Base-by-base conservation (phyloP, 2,797 vertebrate species). In the Pterois miles region DNA sequence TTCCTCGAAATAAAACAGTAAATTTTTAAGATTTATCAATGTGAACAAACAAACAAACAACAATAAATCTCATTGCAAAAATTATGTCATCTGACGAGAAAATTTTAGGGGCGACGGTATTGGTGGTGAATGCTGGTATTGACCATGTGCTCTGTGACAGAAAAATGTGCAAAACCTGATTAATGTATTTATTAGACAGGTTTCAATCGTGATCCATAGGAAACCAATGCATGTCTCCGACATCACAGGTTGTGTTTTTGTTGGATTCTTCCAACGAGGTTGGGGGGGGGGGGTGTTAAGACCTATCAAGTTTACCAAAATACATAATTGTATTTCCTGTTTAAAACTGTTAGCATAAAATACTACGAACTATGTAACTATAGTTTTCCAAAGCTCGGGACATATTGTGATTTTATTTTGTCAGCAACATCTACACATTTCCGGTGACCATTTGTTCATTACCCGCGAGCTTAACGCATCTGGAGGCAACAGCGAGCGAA, bases 181-280 rank as follows among this genome's bases (percentile, higher is more conserved):
- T 8, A 36, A 16, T 23, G 3, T 57, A 18, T 70, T 36, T 20
- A 8, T 66, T 16, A 67, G 33, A 70, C 76, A 65, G 33, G 16
- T 52, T 59, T 48, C 16, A 23, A 36, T n/a, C n/a, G n/a, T n/a
- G 13, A 22, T 79, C 2, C 18, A 29, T 29, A 73, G 29, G 62
- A 71, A 56, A 23, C 27, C 1, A 27, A 46, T 1, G 4, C 38
- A 69, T 31, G 33, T 64, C 38, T 80, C 36, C 82, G 75, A 86
- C 79, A 38, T 83, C 50, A 84, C 74, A 71, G 54, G 9, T 69
- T 73, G 65, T 88, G 84, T 89, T 88, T 88, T 86, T 87, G 86
- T 85, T 84, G 81, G 86, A 74, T 65, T 69, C 75, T 40, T 57
- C 76, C 80, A 80, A 66, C 53, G 18, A 74, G 76, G 65, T 71